phyloP scores from a whole-genome alignment of 2,113 vertebrate species.

The Megaceryle torquata region DNA sequence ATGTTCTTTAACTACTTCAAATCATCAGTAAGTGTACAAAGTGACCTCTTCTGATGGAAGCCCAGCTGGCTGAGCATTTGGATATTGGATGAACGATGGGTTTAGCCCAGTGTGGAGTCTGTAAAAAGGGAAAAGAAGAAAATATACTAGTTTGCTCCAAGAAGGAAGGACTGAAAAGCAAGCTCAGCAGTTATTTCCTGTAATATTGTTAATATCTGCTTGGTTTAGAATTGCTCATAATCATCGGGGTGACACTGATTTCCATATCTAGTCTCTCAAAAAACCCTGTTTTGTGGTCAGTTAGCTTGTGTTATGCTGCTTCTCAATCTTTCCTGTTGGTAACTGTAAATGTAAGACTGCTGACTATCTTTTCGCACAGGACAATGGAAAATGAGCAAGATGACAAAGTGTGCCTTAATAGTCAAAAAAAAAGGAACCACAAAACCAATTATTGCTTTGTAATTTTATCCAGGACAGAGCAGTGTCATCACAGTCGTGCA shows the following conservation, averaged over 20 bases:
- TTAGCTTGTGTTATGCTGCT: background rate
- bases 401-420: background rate
- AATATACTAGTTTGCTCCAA: background rate
- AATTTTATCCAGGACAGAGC: background rate
- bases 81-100: background rate
- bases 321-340: background rate
- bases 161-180: background rate
- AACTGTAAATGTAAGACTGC: background rate
- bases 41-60: background rate
- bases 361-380: background rate
- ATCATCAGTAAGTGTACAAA: background rate
- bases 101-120: background rate
- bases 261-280: background rate
- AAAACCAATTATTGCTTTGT: background rate
- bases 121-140: background rate
- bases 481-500: background rate
- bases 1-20: background rate
- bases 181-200: background rate
- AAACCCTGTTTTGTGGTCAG: background rate
- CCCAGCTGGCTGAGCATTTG: background rate
- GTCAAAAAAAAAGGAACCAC: background rate
- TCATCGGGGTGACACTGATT: background rate
- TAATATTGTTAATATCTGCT: background rate
- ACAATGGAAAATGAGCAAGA: slow-evolving; percentile 14
- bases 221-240: background rate